Evolutionary conservation across 1,140 invertebrate genomes (phyloP), one percentile per base, ranked within the genome.

Genomic region (Rhizoglyphus robini): DNA sequence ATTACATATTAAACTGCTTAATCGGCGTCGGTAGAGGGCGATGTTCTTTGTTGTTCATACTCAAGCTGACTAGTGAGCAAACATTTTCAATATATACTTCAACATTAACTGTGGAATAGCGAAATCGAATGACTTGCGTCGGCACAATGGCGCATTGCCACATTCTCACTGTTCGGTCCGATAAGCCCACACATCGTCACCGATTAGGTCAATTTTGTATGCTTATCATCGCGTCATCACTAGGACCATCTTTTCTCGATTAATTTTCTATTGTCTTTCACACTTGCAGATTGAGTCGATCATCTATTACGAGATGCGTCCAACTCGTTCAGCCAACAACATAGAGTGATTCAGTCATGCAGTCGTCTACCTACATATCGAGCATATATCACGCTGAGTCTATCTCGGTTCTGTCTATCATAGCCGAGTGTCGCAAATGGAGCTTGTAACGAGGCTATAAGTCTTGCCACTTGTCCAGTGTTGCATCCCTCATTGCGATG

Each of bases 201-300:
- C 51, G 51, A 54, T 54, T 54, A 8, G 51, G 51, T 54, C 51
- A 54, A 54, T 54, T 54, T 54, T 25, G 51, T 54, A 54, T 54
- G 51, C 51, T 54, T 54, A 54, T 54, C 51, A 54, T 20, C 51
- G 23, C 8, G 8, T 8, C 51, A 54, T 54, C 51, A 23, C 8
- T 32, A 25, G 8, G 51, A 54, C 15, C 23, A 20, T 54, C 8
- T 23, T 8, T 8, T 54, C 51, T 54, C 51, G 51, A 54, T 54
- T 54, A 54, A 54, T 54, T 54, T 20, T 54, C 51, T 32, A 54
- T 54, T 54, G 51, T 54, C 5, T 54, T 54, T 54, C 51, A 32
- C 51, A 54, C 51, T 54, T 54, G 51, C 51, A 23, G 23, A 27
- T 54, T 54, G 23, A 54, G 51, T 32, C 51, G 51, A 54, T 54